Conservation (phyloP, 2,113 vertebrate genomes). For the Osmerus mordax region DNA sequence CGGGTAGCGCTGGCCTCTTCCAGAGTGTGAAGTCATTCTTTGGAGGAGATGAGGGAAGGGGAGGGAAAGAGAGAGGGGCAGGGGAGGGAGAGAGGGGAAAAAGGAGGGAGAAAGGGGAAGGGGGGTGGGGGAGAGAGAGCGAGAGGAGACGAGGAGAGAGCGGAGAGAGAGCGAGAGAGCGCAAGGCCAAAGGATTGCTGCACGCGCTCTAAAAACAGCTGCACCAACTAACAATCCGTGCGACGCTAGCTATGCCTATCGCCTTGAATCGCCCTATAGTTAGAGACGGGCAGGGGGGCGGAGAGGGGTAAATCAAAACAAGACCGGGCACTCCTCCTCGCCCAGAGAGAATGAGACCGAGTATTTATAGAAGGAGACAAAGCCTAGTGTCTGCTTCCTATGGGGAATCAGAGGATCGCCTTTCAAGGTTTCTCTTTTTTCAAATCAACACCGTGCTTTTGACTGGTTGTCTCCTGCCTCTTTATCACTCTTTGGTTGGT, state of each 20-base stretch:
- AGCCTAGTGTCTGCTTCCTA: constrained; percentile 63
- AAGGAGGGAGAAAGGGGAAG: constrained; percentile 21
- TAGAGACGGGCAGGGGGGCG: constrained; percentile 74
- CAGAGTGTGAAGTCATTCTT: constrained; percentile 67
- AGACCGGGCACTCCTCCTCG: constrained; percentile 36
- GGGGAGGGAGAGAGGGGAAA: constrained; percentile 26
- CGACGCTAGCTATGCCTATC: constrained; percentile 88
- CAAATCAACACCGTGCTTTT: constrained; percentile 50
- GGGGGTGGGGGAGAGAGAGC: constrained; percentile 33
- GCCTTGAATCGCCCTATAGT: constrained; percentile 87
- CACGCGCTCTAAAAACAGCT: constrained; percentile 92
- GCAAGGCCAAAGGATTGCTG: constrained; percentile 74
- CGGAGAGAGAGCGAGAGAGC: constrained; percentile 42
- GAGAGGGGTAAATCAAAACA: constrained; percentile 73
- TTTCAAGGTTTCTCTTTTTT: constrained; percentile 53
- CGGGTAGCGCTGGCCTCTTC: constrained; percentile 44
- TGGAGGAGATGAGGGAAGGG: constrained; percentile 44
- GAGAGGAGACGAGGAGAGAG: constrained; percentile 30
- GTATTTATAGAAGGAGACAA: constrained; percentile 74
- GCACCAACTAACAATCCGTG: constrained; percentile 82
- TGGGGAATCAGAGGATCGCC: constrained; percentile 48
- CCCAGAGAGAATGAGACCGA: constrained; percentile 19
- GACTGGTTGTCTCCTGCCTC: constrained; percentile 50
- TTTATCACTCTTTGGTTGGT: constrained; percentile 9
- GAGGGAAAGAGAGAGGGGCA: constrained; percentile 27